These are phyloP conservation scores for Heterodera carotae DNA, from an alignment of 1,140 invertebrate genomes.

Conservation along the genomic window DNA sequence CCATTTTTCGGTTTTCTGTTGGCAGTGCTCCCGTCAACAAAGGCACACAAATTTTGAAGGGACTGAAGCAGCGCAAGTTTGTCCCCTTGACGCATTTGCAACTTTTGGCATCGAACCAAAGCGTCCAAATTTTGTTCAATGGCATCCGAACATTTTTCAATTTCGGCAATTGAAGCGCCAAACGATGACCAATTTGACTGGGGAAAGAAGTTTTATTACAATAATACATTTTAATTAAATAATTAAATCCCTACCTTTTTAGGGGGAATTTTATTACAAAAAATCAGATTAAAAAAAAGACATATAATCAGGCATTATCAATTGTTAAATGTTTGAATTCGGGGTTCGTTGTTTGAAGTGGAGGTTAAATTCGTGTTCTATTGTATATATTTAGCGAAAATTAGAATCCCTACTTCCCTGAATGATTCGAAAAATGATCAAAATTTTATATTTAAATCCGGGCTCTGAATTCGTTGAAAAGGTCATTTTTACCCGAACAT, in stretches of 20 bases:
- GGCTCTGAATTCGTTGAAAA: no score
- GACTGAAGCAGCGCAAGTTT: slow-evolving; percentile 47
- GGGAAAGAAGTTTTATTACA: slow-evolving; percentile 24
- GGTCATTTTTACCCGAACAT: slow-evolving; percentile 57
- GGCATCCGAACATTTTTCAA: slow-evolving; percentile 37
- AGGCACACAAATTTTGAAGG: slow-evolving; percentile 29
- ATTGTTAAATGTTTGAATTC: no score
- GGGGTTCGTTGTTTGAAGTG: no score
- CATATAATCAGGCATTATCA: no score
- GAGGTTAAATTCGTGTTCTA: no score
- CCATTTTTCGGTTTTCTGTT: slow-evolving; percentile 18
- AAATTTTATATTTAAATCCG: no score
- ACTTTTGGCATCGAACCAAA: slow-evolving; percentile 25
- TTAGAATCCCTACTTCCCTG: slow-evolving; percentile 32
- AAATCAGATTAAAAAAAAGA: slow-evolving; percentile 25
- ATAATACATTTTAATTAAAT: no score
- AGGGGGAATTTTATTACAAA: no score
- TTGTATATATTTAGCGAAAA: no score
- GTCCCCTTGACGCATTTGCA: slow-evolving; percentile 42
- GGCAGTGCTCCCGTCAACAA: background rate
- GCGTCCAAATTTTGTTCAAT: slow-evolving; percentile 43
- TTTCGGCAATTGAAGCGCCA: slow-evolving; percentile 39
- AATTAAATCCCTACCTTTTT: no score
- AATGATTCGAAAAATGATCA: slow-evolving; percentile 32
- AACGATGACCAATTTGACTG: slow-evolving; percentile 41